These are phyloP conservation scores for Drosophila oshimai DNA, from an alignment of 1,140 invertebrate genomes.

Conservation along the genomic window DNA sequence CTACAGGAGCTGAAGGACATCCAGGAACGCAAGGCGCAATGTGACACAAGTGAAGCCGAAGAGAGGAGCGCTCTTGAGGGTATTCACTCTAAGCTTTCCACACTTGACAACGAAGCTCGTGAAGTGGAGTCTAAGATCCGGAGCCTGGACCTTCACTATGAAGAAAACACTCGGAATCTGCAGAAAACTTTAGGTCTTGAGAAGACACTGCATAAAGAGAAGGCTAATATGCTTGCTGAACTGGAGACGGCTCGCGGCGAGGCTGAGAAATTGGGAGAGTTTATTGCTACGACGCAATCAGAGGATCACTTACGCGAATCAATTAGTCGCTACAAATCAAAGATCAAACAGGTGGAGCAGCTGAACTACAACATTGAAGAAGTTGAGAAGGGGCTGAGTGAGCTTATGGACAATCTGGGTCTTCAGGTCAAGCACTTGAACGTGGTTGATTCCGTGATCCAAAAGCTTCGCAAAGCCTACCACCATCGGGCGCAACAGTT, in stretches of 20 bases:
- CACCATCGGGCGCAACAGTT: constrained; percentile 46
- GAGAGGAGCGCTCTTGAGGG: constrained; percentile 19
- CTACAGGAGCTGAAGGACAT: constrained; percentile 27
- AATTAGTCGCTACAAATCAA: constrained; percentile 53
- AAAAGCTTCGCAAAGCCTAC: constrained; percentile 46
- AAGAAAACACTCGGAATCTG: constrained; percentile 36
- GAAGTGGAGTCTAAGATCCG: constrained; percentile 36
- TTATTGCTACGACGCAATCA: constrained; percentile 30
- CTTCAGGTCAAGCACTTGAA: not conserved
- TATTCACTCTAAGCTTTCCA: constrained; percentile 15
- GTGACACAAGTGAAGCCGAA: not conserved
- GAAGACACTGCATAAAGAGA: constrained; percentile 5
- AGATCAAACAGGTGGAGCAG: constrained; percentile 54
- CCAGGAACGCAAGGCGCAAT: not conserved
- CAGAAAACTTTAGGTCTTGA: constrained; percentile 43
- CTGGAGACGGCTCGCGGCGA: constrained; percentile 16
- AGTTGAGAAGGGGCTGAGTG: constrained; percentile 23
- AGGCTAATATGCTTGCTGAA: constrained; percentile 12
- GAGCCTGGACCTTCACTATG: constrained; percentile 46
- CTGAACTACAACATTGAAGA: constrained; percentile 38
- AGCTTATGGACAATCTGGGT: not conserved
- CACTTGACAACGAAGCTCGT: constrained; percentile 20
- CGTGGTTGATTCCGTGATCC: constrained; percentile 22
- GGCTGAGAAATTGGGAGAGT: constrained; percentile 55
- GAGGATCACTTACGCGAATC: constrained; percentile 49